These are phyloP conservation scores for Typhlomys cinereus DNA, from an alignment of 2,113 vertebrate species.

Conservation along the genomic window DNA sequence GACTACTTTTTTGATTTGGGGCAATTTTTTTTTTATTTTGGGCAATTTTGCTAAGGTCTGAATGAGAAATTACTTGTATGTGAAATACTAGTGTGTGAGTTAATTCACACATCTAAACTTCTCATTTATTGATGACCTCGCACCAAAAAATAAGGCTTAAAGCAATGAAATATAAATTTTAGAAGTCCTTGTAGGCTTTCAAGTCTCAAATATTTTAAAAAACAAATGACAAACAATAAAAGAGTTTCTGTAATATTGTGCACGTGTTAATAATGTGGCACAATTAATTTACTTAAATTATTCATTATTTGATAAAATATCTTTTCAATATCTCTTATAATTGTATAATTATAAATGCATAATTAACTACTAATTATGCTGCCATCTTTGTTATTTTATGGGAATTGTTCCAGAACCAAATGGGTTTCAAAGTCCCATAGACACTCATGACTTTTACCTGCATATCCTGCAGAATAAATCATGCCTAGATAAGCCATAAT, in stretches of 20 bases:
- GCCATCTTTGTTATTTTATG: background rate
- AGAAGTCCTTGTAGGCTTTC: background rate
- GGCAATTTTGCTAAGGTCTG: constrained; percentile 11
- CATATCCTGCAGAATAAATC: background rate
- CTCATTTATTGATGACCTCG: background rate
- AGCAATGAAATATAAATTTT: background rate
- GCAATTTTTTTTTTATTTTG: background rate
- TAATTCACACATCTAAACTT: background rate
- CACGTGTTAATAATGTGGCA: background rate
- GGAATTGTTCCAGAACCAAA: background rate
- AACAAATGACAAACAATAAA: background rate
- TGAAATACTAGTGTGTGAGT: background rate
- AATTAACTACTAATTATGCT: constrained; percentile 6
- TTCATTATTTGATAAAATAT: constrained; percentile 31
- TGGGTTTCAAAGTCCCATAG: background rate
- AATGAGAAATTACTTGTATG: constrained; percentile 27
- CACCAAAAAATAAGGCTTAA: background rate
- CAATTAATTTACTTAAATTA: constrained; percentile 25
- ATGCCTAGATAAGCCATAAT: background rate
- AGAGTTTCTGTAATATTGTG: background rate
- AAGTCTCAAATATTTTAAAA: constrained; percentile 23
- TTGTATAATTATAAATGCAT: background rate
- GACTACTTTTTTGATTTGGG: background rate
- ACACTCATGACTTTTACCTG: background rate
- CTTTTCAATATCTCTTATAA: background rate